These are phyloP conservation scores for Motacilla alba DNA, from an alignment of 2,113 vertebrate genomes.

Conservation along the genomic window DNA sequence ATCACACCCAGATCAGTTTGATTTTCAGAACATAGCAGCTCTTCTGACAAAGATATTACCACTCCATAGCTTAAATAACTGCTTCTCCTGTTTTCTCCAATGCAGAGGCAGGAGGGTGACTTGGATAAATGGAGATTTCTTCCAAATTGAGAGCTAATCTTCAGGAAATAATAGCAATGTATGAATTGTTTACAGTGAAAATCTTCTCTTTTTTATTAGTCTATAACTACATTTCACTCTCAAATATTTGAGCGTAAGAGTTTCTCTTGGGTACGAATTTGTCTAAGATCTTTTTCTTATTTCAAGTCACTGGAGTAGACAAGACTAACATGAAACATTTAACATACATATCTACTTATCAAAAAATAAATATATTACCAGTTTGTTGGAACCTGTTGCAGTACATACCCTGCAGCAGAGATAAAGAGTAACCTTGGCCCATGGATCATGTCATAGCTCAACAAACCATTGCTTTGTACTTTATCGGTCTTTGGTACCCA, in stretches of 20 bases:
- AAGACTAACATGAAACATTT: neutral
- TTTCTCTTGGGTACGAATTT: neutral
- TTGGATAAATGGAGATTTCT: neutral
- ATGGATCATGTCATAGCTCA: neutral
- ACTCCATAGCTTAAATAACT: neutral
- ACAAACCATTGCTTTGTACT: neutral
- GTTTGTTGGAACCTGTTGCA: neutral
- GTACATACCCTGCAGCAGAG: neutral
- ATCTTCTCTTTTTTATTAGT: neutral
- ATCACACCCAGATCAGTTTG: neutral
- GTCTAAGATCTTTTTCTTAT: neutral
- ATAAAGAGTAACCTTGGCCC: neutral
- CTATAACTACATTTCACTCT: neutral
- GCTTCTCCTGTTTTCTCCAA: neutral
- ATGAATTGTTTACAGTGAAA: neutral
- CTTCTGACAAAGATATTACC: neutral
- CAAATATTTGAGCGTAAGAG: neutral
- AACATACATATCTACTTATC: neutral
- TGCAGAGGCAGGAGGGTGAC: neutral
- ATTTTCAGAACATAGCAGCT: neutral
- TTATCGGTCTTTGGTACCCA: neutral
- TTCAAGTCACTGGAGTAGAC: neutral
- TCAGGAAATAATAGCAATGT: neutral
- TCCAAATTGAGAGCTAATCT: neutral
- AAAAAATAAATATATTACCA: constrained; percentile 17